Base-by-base conservation (phyloP, 2,888 invertebrate genomes). In the Thymelicus acteon region DNA sequence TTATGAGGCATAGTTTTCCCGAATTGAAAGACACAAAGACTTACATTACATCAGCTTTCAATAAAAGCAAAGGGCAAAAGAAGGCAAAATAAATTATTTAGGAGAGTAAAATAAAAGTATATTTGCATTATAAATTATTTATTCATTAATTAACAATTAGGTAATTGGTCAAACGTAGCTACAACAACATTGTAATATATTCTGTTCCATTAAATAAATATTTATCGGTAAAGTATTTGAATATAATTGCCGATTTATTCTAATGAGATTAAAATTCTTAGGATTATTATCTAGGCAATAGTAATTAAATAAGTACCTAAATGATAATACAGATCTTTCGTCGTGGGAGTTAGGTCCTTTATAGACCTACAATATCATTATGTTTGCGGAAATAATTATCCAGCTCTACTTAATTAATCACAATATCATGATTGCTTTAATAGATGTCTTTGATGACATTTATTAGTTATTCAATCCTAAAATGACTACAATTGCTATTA, bases 311-410 rank as follows among this genome's bases (percentile, higher is more conserved):
- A 49, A 49, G 7, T 12, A 7, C n/a, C n/a, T n/a, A 49, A 10
- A 8, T 19, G 49, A 52, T 7, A 19, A 52, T 57, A 31, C 57
- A 57, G 57, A 57, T 57, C 57, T 57, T 19, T 52, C 57, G 31
- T 57, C 57, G 57, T 57, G 57, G 57, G 57, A 57, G 57, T 57
- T 31, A 13, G 31, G 19, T 19, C 49, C 2, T 57, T 57, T 8
- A 57, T 31, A 6, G 31, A 57, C 57, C 31, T 13, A 31, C 12
- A 13, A 19, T 52, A 19, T 31, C 13, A 31, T 31, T 31, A 24
- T 57, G 31, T 31, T 57, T 57, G 57, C 57, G 57, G 57, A 57
- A 57, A 57, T 57, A 44, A 44, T 52, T 19, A 52, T 7, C 7
- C 2, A 19, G 19, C 19, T 52, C 19, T 49, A 49, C 6, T 49